Conservation (phyloP, 2,797 vertebrate species). For the Margarornis squamiger region DNA sequence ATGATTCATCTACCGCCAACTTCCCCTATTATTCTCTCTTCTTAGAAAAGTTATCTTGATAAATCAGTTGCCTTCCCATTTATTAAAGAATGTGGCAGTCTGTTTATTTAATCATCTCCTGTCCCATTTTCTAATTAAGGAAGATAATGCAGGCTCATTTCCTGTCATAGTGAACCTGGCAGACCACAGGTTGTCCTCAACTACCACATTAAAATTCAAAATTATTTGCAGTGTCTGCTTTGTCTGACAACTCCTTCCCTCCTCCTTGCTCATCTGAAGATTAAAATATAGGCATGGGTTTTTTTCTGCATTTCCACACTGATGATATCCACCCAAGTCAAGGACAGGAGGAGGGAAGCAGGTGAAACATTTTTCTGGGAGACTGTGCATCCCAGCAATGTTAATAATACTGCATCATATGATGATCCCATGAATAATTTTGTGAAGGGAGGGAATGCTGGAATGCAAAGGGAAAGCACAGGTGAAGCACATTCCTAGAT, state of each 20-base stretch:
- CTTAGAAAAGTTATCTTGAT: conserved; percentile 23
- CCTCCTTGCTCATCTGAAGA: background rate
- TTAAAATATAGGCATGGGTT: background rate
- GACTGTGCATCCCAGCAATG: background rate
- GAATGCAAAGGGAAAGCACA: background rate
- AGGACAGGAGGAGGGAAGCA: background rate
- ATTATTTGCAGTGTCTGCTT: background rate
- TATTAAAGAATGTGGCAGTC: background rate
- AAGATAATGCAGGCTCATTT: conserved; percentile 33
- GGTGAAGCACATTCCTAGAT: background rate
- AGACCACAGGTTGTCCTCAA: conserved; percentile 1
- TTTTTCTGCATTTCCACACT: background rate
- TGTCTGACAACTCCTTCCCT: background rate
- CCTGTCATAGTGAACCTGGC: conserved; percentile 7
- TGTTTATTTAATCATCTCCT: conserved; percentile 42
- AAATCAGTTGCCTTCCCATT: conserved; percentile 36
- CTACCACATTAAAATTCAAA: conserved; percentile 5
- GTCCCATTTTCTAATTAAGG: conserved; percentile 52
- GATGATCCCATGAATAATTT: background rate
- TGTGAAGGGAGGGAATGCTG: background rate
- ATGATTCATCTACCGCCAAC: background rate
- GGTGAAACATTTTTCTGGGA: background rate
- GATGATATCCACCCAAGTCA: background rate
- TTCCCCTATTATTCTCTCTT: background rate
- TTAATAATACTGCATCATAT: background rate